Base-by-base conservation (phyloP, 2,113 vertebrate genomes). In the Rhinolophus sinicus region DNA sequence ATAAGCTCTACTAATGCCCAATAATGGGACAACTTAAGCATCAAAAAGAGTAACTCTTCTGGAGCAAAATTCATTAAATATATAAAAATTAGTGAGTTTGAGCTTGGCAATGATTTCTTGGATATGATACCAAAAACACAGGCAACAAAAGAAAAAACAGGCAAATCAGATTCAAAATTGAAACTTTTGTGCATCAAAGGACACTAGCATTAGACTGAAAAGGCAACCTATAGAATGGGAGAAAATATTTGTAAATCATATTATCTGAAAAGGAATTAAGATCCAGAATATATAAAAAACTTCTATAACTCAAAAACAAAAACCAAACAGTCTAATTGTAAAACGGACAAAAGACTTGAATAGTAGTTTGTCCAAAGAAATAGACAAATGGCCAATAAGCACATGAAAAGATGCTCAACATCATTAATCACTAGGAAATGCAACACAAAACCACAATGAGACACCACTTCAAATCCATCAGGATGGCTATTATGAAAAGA, bases 231-330 rank as follows among this genome's bases (percentile, higher is more conserved):
- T 2, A 76, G 24, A 88, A 88, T 11, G 16, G 21, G 14, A 54
- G 6, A 67, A 81, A 65, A 81, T 73, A 78, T 38, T 24, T 96
- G 11, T 38, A 90, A 85, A 73, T 50, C 4, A 90, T 40, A 12
- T 38, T 44, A 65, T 67, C 26, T 85, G 56, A 67, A 83, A 87
- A 82, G 60, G 40, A 70, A 84, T 84, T 88, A 64, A 77, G 64
- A 84, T 44, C 44, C 54, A 64, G 78, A 82, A 90, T 78, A 84
- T 40, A 93, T 67, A 91, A 85, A 94, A 38, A 91, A 87, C 26
- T 75, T 35, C 24, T 54, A 78, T 9, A 96, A 62, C 14, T 70
- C 54, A n/a, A 91, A 60, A 72, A 93, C n/a, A 89, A 64, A 35
- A 90, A 1, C 8, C 56, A 65, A 90, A 80, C 24, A 84, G 69